Base-by-base conservation (phyloP, 37 sponge, comb jelly and placozoan species). In the Crambe crambe region DNA sequence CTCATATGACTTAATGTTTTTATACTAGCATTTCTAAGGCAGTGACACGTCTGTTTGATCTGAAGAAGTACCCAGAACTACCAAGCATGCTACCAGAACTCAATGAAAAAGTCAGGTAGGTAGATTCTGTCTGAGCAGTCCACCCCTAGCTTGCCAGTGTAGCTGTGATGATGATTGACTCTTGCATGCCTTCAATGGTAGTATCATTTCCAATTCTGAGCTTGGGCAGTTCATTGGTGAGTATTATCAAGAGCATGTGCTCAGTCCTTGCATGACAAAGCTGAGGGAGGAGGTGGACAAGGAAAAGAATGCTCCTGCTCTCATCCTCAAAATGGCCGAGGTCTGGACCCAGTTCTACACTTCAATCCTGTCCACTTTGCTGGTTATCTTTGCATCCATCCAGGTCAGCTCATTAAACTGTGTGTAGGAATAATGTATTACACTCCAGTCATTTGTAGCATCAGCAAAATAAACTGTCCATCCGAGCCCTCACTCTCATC, bases 301-400 rank as follows among this genome's bases (percentile, higher is more conserved):
- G 35, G 71, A 72, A 42, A 57, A 54, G 68, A 85, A 85, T 80
- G 93, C 89, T 12, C 2, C 0, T 35, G 74, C 37, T 27, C 60
- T 93, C 56, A 66, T 93, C 59, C 40, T 82, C 58, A 89, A 89
- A 74, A 62, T 93, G 26, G 87, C 83, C 0, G 76, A 83, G 17
- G 31, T 89, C 0, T 93, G 94, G 94, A 78, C 69, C 3, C 87
- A 83, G 80, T 93, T 93, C 78, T 93, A 83, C 87, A 86, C 87
- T 2, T 79, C 73, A 21, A 86, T 93, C n/a, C 81, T 93, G 3
- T 90, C 94, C 56, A 93, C 81, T 25, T 54, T 93, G 51, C 90
- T 89, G 73, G 90, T 83, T 30, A 82, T 93, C 70, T 89, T 93
- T 65, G 78, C 79, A 32, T 75, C 94, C 0, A 62, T 89, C 10